Evolutionary conservation across 2,888 invertebrate species (phyloP), one percentile per base, ranked within the genome.

Genomic region (Lomographa bimaculata): DNA sequence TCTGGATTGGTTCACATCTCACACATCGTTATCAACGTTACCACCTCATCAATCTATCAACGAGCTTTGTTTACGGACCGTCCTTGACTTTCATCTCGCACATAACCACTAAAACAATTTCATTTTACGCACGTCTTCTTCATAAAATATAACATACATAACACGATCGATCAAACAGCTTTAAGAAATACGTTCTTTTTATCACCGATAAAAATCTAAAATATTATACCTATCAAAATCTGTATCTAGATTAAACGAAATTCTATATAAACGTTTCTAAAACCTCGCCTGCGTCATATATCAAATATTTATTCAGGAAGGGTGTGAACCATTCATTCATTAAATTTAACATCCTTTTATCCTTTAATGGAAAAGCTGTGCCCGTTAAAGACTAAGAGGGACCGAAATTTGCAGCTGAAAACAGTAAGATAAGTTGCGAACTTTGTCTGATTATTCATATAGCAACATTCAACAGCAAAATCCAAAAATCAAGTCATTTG

Each of bases 401-500:
- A 47, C 37, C 27, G 40, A 48, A 41, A 44, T 46, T 38, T 30
- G 44, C 36, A 27, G 42, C 38, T 34, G 41, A 39, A 33, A 30
- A 14, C 34, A 21, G 33, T 30, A 19, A 35, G 27, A 43, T 48
- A 43, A 46, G 39, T 40, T 52, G 52, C 39, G 60, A 56, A 60
- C 56, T 55, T 35, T 46, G 44, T 30, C 43, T 45, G 43, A 41
- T 50, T 51, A 53, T 58, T 50, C 37, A 54, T 60, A 63, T 54
- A 65, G 64, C 64, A 57, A 62, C 64, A 58, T 56, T 45, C 37
- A 54, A n/a, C n/a, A n/a, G n/a, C 32, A 37, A 50, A 68, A 72
- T 71, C 72, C 63, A 59, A 65, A 62, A 64, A 65, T 64, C 57
- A 67, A 54, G 54, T 53, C 57, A 60, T 46, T 54, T 60, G 67